These are phyloP conservation scores for Polypterus senegalus DNA, from an alignment of 2,113 vertebrate species.

Conservation along the genomic window DNA sequence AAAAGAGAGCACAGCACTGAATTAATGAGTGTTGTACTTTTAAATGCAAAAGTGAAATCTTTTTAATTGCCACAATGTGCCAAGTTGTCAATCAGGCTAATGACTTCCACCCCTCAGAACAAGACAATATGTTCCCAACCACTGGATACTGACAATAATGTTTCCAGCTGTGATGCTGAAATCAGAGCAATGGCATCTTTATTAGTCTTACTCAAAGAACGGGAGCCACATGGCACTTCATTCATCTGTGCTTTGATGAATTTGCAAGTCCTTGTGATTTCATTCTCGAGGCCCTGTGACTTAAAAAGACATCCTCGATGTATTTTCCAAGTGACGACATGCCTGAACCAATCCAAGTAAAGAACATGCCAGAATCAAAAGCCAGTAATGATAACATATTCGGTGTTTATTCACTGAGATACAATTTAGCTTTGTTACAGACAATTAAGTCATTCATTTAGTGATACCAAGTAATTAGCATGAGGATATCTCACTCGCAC, in stretches of 20 bases:
- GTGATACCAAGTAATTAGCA: too few species aligned
- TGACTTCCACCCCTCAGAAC: constrained; percentile 38
- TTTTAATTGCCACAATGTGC: constrained; percentile 20
- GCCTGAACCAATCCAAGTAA: too few species aligned
- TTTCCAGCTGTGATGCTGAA: constrained; percentile 34
- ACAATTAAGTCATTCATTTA: too few species aligned
- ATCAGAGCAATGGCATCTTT: constrained; percentile 30
- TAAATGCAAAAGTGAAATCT: constrained; percentile 1
- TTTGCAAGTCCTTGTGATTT: neutral
- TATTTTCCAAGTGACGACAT: too few species aligned
- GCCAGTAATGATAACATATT: too few species aligned
- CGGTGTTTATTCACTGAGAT: too few species aligned
- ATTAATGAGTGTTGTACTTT: constrained; percentile 15
- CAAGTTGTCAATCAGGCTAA: constrained; percentile 40
- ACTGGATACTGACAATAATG: constrained; percentile 16
- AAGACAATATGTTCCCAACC: constrained; percentile 42
- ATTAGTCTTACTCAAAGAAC: constrained; percentile 22
- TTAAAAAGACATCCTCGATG: too few species aligned
- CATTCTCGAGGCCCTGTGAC: neutral
- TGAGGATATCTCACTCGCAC: too few species aligned
- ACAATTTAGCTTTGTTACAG: too few species aligned
- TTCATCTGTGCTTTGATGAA: constrained; percentile 1
- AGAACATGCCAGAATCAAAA: too few species aligned
- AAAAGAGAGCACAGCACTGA: neutral
- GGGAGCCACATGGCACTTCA: constrained; percentile 7